Conservation (phyloP, 1,140 invertebrate species). For the Neelides sp. region DNA sequence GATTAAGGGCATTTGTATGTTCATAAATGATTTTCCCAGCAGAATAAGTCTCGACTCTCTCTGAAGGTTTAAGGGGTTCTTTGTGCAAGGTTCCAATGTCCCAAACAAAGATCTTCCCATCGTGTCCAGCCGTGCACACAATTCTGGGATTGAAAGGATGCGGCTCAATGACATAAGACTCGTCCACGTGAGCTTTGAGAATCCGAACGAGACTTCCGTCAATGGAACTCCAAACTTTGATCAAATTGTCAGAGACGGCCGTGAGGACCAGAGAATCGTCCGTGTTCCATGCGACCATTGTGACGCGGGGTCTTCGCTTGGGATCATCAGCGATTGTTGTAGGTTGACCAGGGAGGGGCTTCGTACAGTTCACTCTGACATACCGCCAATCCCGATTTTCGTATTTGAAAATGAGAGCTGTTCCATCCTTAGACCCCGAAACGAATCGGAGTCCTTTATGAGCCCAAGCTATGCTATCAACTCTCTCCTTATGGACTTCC, state of each 20-base stretch:
- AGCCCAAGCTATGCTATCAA: conserved; percentile 93
- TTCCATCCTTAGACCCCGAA: conserved; percentile 93
- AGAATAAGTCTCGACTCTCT: background rate
- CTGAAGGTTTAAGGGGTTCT: conserved; percentile 53
- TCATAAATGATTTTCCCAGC: conserved; percentile 29
- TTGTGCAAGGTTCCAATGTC: conserved; percentile 55
- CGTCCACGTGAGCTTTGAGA: conserved; percentile 74
- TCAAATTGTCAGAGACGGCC: conserved; percentile 63
- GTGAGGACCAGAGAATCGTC: conserved; percentile 81
- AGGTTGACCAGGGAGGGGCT: conserved; percentile 47
- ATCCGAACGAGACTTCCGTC: conserved; percentile 52
- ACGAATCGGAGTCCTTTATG: conserved; percentile 72
- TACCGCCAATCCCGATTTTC: conserved; percentile 78
- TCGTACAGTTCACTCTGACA: conserved; percentile 50
- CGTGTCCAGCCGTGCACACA: conserved; percentile 81
- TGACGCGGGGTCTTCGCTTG: conserved; percentile 64
- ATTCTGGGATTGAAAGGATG: conserved; percentile 72
- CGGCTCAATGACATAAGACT: conserved; percentile 85
- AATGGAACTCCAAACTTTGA: conserved; percentile 81
- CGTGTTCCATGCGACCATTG: conserved; percentile 89
- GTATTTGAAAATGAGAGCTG: conserved; percentile 84
- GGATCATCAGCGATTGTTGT: conserved; percentile 41
- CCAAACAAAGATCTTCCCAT: conserved; percentile 84
- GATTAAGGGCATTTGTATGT: conserved; percentile 41
- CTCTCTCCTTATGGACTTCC: conserved; percentile 79